phyloP scores from a whole-genome alignment of 2,797 vertebrate species.

The Craterocephalus amniculus region DNA sequence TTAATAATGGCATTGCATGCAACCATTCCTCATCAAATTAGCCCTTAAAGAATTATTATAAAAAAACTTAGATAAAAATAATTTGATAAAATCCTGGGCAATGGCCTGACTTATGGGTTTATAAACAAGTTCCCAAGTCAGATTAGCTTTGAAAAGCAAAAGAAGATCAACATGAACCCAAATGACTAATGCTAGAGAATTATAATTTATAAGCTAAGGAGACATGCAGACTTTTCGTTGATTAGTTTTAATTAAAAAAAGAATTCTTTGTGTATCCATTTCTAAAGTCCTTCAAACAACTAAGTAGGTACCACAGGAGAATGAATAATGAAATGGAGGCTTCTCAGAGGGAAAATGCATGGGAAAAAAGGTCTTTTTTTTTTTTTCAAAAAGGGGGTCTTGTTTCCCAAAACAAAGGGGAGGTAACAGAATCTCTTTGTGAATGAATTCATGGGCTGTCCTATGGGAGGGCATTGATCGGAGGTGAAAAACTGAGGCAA shows the following conservation, averaged over 20 bases:
- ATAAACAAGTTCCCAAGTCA: too few species aligned
- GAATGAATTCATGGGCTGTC: conserved; percentile 81
- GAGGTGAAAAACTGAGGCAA: conserved; percentile 67
- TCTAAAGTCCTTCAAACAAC: conserved; percentile 30
- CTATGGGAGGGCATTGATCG: conserved; percentile 79
- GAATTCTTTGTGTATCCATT: conserved; percentile 1
- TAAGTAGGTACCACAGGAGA: conserved; percentile 41
- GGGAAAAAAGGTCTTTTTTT: conserved; percentile 47
- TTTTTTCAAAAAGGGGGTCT: conserved; percentile 56
- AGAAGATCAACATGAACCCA: background rate
- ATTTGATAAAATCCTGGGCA: too few species aligned
- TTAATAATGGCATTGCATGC: too few species aligned
- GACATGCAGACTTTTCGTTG: conserved; percentile 3
- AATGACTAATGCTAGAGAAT: background rate
- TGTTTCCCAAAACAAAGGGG: conserved; percentile 70
- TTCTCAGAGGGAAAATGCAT: conserved; percentile 58
- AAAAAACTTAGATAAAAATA: too few species aligned
- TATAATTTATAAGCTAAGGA: background rate
- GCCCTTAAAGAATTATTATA: background rate
- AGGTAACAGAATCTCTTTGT: conserved; percentile 79
- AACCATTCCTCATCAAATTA: background rate
- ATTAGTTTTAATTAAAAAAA: background rate
- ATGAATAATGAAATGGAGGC: conserved; percentile 58
- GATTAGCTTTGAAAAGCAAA: background rate
- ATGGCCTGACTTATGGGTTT: too few species aligned